These are phyloP conservation scores for Sebastes cheni DNA, from an alignment of 2,797 vertebrate genomes.

Conservation along the genomic window DNA sequence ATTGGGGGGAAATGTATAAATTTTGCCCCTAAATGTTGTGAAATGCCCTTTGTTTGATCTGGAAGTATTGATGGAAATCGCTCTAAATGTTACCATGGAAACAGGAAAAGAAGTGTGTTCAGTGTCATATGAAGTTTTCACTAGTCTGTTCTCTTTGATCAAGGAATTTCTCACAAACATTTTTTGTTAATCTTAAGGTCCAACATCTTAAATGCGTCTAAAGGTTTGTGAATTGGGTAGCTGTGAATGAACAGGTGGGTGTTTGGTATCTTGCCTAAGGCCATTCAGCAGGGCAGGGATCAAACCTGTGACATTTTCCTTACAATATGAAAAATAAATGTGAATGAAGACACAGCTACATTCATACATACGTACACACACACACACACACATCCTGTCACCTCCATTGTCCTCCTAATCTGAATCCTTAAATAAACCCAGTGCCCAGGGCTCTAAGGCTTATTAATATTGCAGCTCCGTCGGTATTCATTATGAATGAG, in stretches of 20 bases:
- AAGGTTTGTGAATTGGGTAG: conserved; percentile 7
- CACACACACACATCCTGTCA: conserved; percentile 47
- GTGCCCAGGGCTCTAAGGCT: conserved; percentile 61
- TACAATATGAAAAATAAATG: conserved; percentile 28
- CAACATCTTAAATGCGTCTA: background rate
- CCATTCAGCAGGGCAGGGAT: background rate
- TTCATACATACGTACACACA: background rate
- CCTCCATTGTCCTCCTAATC: conserved; percentile 71
- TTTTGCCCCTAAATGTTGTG: conserved; percentile 6
- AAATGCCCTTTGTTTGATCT: conserved; percentile 27
- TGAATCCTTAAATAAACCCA: conserved; percentile 78
- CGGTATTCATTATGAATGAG: conserved; percentile 83
- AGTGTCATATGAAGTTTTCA: background rate
- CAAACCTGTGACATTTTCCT: conserved; percentile 29
- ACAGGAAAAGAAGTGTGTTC: conserved; percentile 20
- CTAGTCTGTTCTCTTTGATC: background rate
- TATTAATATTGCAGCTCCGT: conserved; percentile 83
- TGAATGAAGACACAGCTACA: conserved; percentile 38
- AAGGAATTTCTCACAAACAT: background rate
- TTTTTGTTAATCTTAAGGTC: background rate
- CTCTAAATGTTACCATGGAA: conserved; percentile 41
- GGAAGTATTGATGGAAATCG: conserved; percentile 17
- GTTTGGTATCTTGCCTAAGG: conserved; percentile 5
- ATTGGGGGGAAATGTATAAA: background rate
- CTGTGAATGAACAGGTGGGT: background rate